Percentiles rank a stretch among this genome's conserved stretches.
Evolutionary conservation across 2,797 vertebrate genomes (phyloP).

Genomic region (Euphonia xanthogaster): DNA sequence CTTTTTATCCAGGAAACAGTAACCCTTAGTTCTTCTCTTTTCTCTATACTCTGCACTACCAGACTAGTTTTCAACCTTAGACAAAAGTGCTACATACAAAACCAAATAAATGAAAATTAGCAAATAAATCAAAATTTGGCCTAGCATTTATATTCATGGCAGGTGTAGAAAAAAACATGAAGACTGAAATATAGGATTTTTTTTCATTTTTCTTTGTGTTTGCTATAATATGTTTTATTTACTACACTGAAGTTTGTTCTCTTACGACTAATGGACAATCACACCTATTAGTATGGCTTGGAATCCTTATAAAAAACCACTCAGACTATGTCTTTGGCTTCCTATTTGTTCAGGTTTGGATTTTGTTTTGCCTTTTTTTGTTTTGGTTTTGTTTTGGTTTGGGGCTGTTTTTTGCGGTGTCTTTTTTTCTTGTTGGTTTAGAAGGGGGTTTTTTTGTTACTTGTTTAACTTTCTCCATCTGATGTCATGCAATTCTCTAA

Average conservation of each 20-base stretch:
- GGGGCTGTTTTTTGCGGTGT: too few relatives aligned
- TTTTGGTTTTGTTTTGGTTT: background rate
- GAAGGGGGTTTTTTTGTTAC: fast-evolving
- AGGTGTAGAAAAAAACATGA: background rate
- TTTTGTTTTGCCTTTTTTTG: background rate
- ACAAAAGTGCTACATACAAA: background rate
- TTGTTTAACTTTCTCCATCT: background rate
- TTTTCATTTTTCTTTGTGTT: background rate
- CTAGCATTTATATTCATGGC: background rate
- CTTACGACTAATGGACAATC: background rate
- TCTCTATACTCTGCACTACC: background rate
- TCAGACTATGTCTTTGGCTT: background rate
- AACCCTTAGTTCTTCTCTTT: background rate
- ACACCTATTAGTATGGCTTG: background rate
- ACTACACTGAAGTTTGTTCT: background rate
- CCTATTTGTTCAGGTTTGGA: background rate
- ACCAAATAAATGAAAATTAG: background rate
- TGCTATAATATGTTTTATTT: background rate
- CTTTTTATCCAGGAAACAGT: background rate
- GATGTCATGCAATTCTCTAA: background rate
- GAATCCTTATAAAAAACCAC: background rate
- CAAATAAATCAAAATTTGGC: background rate
- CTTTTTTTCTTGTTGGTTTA: background rate
- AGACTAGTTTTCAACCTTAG: background rate
- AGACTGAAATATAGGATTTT: background rate